Conservation (phyloP, 2,113 vertebrate species). For the Zapornia atra region DNA sequence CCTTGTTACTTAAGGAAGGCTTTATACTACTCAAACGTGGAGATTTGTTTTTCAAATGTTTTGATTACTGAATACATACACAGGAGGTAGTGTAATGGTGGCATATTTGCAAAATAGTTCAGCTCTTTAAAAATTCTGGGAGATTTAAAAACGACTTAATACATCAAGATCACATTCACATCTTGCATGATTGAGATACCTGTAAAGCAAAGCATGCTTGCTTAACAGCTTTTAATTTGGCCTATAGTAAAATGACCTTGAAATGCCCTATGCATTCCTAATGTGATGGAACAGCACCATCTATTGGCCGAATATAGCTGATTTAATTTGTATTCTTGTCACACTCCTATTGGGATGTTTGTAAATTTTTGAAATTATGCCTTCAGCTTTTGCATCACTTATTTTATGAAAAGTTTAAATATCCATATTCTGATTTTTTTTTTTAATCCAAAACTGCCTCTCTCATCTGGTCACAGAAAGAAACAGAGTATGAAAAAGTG, state of each 20-base stretch:
- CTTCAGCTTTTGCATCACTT: neutral
- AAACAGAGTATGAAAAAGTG: neutral
- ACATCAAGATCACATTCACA: neutral
- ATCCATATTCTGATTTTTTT: neutral
- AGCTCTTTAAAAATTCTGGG: neutral
- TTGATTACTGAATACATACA: neutral
- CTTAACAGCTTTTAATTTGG: neutral
- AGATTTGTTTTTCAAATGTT: neutral
- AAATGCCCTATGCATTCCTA: neutral
- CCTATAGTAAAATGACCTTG: neutral
- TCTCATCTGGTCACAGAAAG: neutral
- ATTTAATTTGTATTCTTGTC: neutral
- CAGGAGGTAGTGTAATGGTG: neutral
- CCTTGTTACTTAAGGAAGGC: neutral
- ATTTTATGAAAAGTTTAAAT: neutral
- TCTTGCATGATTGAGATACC: neutral
- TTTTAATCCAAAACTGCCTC: neutral
- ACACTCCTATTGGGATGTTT: neutral
- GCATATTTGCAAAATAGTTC: neutral
- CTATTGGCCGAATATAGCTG: neutral
- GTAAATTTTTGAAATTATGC: neutral
- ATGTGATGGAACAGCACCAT: slow-evolving; percentile 34
- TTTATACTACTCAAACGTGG: neutral
- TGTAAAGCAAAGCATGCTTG: neutral
- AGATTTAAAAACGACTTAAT: neutral